phyloP scores from a whole-genome alignment of 2,797 vertebrate genomes.

The Lophius americanus region DNA sequence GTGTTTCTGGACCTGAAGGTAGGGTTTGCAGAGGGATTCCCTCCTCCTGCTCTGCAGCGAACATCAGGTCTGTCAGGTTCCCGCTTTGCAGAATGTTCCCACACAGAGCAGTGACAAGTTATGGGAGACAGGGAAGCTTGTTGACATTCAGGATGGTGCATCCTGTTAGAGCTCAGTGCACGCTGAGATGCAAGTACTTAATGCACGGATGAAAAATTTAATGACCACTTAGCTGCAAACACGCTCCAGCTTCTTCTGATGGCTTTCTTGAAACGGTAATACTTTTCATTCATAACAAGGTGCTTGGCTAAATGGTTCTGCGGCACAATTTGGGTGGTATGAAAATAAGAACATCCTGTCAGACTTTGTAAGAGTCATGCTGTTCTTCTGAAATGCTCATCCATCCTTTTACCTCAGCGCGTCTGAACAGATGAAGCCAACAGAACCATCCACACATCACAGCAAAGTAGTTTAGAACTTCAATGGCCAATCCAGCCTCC shows the following conservation, averaged over 20 bases:
- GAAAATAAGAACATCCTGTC: constrained; percentile 44
- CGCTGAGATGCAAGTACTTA: constrained; percentile 33
- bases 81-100: constrained; percentile 17
- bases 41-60: constrained; percentile 43
- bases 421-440: constrained; percentile 29
- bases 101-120: constrained; percentile 15
- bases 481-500: background rate
- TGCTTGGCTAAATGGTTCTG: constrained; percentile 45
- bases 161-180: constrained; percentile 40
- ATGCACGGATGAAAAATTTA: constrained; percentile 22
- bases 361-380: constrained; percentile 26
- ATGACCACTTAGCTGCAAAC: constrained; percentile 31
- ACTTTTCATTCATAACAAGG: constrained; percentile 41
- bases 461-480: constrained; percentile 27
- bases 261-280: constrained; percentile 11
- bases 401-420: constrained; percentile 34
- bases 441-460: constrained; percentile 25
- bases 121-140: constrained; percentile 38
- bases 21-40: constrained; percentile 53
- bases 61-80: constrained; percentile 44
- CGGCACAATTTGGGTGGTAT: constrained; percentile 46
- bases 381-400: constrained; percentile 34
- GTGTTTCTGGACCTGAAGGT: constrained; percentile 41
- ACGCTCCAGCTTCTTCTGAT: constrained; percentile 13
- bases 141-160: constrained; percentile 43